Percentiles rank a stretch among this genome's conserved stretches.
Conservation (phyloP, 2,888 invertebrate species). For the Atrina japonica region DNA sequence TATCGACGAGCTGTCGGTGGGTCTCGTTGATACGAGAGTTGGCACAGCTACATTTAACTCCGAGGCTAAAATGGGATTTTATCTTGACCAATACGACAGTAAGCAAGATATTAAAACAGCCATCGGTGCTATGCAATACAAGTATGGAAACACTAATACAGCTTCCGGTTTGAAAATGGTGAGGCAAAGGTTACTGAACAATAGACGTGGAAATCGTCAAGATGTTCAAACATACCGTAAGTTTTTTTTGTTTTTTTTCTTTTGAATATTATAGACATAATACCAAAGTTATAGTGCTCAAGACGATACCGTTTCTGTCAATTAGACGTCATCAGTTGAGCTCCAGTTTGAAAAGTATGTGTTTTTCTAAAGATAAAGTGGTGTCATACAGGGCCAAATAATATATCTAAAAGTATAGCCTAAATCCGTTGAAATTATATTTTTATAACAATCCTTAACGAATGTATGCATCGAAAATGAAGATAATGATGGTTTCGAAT, state of each 20-base stretch:
- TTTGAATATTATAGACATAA: too few species aligned
- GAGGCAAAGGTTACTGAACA: slow-evolving; percentile 61
- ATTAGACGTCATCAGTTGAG: too few species aligned
- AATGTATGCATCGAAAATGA: neutral
- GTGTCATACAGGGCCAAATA: too few species aligned
- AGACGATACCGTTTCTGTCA: too few species aligned
- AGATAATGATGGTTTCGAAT: neutral
- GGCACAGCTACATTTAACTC: slow-evolving; percentile 73
- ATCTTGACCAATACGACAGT: slow-evolving; percentile 67
- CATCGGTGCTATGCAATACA: slow-evolving; percentile 71
- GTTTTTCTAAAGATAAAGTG: too few species aligned
- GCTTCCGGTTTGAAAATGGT: slow-evolving; percentile 70
- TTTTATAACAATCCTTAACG: too few species aligned
- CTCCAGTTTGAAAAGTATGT: too few species aligned
- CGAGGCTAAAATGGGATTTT: slow-evolving; percentile 62
- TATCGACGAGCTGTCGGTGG: slow-evolving; percentile 65
- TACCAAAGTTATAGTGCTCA: too few species aligned
- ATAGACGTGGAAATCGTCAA: slow-evolving; percentile 62
- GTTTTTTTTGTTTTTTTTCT: slow-evolving; percentile 31
- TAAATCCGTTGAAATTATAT: too few species aligned
- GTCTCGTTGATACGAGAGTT: slow-evolving; percentile 63
- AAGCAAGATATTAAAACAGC: slow-evolving; percentile 69
- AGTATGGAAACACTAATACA: slow-evolving; percentile 76
- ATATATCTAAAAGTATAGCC: too few species aligned
- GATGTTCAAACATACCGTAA: slow-evolving; percentile 69